Conservation (phyloP, 2,888 invertebrate genomes). For the Papilio demoleus region DNA sequence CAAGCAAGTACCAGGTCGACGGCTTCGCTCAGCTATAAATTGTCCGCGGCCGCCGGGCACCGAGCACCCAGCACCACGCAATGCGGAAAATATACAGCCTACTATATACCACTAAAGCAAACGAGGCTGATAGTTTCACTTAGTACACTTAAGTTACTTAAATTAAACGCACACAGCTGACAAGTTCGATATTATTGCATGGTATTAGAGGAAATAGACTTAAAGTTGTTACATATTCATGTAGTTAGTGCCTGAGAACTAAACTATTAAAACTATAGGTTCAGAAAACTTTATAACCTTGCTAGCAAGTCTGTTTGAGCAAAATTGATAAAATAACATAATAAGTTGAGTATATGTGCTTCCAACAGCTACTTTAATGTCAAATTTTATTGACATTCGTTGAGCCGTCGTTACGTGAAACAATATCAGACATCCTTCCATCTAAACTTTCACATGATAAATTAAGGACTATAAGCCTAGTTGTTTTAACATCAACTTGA, state of each 20-base stretch:
- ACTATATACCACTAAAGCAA: constrained; percentile 13
- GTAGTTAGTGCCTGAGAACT: background rate
- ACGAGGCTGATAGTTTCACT: constrained; percentile 55
- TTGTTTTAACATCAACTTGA: too few species aligned
- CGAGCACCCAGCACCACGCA: constrained; percentile 75
- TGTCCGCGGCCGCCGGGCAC: constrained; percentile 78
- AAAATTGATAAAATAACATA: too few species aligned
- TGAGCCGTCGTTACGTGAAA: too few species aligned
- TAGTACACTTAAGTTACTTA: constrained; percentile 42
- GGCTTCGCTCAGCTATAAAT: constrained; percentile 77
- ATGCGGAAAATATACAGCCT: constrained; percentile 73
- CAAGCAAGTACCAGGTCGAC: constrained; percentile 61
- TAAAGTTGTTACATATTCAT: background rate
- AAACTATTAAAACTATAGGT: background rate
- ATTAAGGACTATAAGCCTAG: too few species aligned
- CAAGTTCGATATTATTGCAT: background rate
- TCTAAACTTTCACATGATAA: too few species aligned
- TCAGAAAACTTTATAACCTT: too few species aligned
- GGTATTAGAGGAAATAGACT: background rate
- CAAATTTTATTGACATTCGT: too few species aligned
- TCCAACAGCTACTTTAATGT: too few species aligned
- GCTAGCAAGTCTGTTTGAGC: too few species aligned
- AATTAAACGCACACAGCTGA: background rate
- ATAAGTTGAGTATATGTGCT: too few species aligned
- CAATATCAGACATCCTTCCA: too few species aligned